Evolutionary conservation across 2,797 vertebrate species (phyloP).

Genomic region (Ciconia nigra): DNA sequence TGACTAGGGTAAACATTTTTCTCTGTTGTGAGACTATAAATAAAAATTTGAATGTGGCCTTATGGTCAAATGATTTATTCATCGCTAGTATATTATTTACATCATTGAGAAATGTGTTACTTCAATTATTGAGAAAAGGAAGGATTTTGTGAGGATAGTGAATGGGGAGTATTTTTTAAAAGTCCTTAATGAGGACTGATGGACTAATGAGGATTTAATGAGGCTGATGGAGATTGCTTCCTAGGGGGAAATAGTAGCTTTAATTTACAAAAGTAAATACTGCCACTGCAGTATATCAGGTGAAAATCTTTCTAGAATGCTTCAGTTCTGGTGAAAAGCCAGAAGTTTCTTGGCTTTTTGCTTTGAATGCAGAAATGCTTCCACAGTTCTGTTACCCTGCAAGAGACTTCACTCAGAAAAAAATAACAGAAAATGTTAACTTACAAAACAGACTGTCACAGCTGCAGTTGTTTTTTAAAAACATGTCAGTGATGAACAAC

Average conservation of each 20-base stretch:
- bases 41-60: conserved; percentile 46
- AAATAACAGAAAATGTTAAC: neutral
- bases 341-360: neutral
- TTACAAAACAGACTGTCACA: neutral
- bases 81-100: conserved; percentile 64
- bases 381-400: neutral
- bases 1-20: conserved; percentile 21
- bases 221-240: neutral
- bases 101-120: conserved; percentile 34
- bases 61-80: conserved; percentile 62
- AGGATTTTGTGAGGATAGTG: neutral
- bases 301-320: neutral
- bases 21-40: conserved; percentile 37
- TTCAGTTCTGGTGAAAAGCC: neutral
- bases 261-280: neutral
- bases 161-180: neutral
- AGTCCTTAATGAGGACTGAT: neutral
- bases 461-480: neutral
- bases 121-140: conserved; percentile 42
- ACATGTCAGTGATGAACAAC: neutral
- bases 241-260: neutral
- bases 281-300: neutral
- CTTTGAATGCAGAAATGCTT: neutral
- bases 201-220: neutral
- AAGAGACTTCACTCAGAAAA: neutral